Evolutionary conservation across 2,888 invertebrate species (phyloP).

Genomic region (Spilarctia lutea): DNA sequence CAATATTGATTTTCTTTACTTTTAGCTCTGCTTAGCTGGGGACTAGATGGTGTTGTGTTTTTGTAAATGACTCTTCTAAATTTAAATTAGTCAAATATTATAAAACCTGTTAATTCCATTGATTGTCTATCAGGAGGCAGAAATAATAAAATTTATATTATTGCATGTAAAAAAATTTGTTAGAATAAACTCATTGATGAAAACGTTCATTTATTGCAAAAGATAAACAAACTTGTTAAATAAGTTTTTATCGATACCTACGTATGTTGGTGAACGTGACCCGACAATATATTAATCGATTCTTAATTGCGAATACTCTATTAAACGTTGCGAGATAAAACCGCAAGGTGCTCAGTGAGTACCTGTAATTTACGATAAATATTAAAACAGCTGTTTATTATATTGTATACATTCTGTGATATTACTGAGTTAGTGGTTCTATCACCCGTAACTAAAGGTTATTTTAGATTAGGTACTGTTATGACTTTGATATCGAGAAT

Average conservation of each 20-base stretch:
- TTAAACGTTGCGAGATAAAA: conserved; percentile 78
- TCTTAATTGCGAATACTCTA: conserved; percentile 83
- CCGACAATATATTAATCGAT: conserved; percentile 75
- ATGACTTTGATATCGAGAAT: background rate
- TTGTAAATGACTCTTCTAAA: background rate
- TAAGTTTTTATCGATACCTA: conserved; percentile 62
- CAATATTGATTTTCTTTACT: background rate
- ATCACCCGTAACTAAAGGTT: background rate
- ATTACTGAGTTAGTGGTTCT: background rate
- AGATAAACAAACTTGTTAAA: conserved; percentile 42
- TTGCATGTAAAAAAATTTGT: background rate
- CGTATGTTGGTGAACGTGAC: conserved; percentile 80
- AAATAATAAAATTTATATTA: background rate
- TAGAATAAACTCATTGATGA: background rate
- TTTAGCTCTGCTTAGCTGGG: too few relatives aligned
- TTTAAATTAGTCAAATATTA: background rate
- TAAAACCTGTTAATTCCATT: background rate
- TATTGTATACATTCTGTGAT: background rate
- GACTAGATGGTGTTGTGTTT: too few relatives aligned
- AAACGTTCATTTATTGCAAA: conserved; percentile 2
- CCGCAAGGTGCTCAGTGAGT: conserved; percentile 69
- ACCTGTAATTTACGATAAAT: conserved; percentile 70
- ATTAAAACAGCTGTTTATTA: background rate
- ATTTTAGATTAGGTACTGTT: background rate
- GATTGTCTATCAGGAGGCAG: background rate